Base-by-base conservation (phyloP, 2,113 vertebrate species). In the Leptobrachium leishanense region DNA sequence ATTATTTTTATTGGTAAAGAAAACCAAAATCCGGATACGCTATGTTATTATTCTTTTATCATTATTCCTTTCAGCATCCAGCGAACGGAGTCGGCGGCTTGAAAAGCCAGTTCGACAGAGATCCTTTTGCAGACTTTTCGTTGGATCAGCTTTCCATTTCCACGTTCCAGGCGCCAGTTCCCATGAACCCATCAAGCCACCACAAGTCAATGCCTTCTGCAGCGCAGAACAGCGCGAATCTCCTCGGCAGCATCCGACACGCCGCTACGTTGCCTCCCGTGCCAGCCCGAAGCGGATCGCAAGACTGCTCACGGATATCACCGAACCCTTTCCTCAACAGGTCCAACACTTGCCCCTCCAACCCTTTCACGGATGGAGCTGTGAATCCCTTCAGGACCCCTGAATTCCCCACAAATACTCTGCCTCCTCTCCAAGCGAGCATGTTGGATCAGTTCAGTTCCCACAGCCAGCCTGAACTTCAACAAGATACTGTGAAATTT, bases 81-180 rank as follows among this genome's bases (percentile, higher is more conserved):
- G 84, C 82, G 40, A 95, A 93, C 11, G 93, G 91, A 84, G 80
- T 89, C 1, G 85, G 91, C 0, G 83, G 90, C 84, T 70, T 93
- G 85, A 91, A 85, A 84, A 91, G 91, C 86, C 91, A 93, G 82
- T 89, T 91, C 84, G 93, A 91, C 86, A 93, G 82, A 44, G 89
- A 94, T 89, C 94, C 94, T 84, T 94, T 96, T 73, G 88, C 94
- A 86, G 88, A 90, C 40, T 86, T 97, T 79, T 84, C 93, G 62
- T 87, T 94, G 74, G 89, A 92, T 87, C 89, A 93, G 84, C 89
- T 93, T 83, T 76, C 88, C 85, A 74, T 87, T 70, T 88, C 91
- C 75, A 90, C 90, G 88, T 90, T 87, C 89, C 95, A 87, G 93
- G 86, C 82, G 0, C 78, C 86, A 83, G 67, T 79, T 83, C 86